These are phyloP conservation scores for Delia radicum DNA, from an alignment of 1,140 invertebrate species.

Conservation along the genomic window DNA sequence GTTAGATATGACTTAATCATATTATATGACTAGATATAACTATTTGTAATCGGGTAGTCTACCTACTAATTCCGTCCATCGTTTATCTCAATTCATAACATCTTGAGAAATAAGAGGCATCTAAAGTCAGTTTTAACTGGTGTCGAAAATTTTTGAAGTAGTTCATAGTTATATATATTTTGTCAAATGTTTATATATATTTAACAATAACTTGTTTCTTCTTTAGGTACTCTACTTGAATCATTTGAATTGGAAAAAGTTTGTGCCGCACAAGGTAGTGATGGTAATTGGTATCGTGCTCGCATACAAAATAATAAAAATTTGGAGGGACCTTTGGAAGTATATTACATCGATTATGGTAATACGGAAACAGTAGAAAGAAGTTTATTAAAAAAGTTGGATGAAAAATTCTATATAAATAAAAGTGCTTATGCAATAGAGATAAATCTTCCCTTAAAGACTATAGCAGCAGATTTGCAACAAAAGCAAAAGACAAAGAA, in stretches of 20 bases:
- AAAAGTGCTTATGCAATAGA: conserved; percentile 59
- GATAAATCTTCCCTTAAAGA: conserved; percentile 51
- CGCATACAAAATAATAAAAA: conserved; percentile 58
- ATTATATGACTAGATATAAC: no score
- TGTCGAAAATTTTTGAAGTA: no score
- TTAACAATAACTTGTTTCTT: no score
- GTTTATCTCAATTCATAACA: background rate
- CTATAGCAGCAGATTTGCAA: conserved; percentile 15
- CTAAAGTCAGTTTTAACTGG: no score
- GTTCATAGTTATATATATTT: background rate
- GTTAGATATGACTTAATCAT: no score
- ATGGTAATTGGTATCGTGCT: conserved; percentile 70
- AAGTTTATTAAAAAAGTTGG: conserved; percentile 58
- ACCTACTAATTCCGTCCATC: no score
- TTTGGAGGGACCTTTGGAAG: conserved; percentile 51
- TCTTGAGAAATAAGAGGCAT: no score
- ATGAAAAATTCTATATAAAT: conserved; percentile 59
- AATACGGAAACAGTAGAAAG: conserved; percentile 65
- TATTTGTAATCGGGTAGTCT: no score
- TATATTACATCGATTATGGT: conserved; percentile 77
- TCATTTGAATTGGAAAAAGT: conserved; percentile 51
- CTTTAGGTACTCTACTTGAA: conserved; percentile 33
- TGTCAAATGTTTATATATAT: background rate
- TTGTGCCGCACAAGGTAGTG: conserved; percentile 63
- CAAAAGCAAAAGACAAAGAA: conserved; percentile 25